A percentile compares a stretch with the other conserved stretches of the same genome.
These are phyloP conservation scores for Prietella phreatophila DNA, from an alignment of 2,113 vertebrate species.

Conservation along the genomic window DNA sequence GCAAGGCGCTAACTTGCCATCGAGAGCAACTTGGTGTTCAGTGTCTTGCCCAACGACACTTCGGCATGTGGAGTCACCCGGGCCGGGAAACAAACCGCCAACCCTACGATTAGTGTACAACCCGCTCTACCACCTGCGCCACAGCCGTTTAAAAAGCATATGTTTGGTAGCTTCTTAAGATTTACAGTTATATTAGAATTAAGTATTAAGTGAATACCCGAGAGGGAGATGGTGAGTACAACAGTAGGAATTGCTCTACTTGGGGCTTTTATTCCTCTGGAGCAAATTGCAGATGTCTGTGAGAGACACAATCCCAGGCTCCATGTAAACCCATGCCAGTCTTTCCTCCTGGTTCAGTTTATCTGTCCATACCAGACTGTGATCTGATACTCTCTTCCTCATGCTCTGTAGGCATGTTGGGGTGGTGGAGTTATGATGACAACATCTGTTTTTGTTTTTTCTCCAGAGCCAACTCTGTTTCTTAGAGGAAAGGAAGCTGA, in stretches of 20 bases:
- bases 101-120: too few species aligned
- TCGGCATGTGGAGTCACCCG: too few species aligned
- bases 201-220: neutral
- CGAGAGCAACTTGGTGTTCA: too few species aligned
- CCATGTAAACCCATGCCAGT: constrained; percentile 71
- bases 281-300: constrained; percentile 75
- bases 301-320: constrained; percentile 76
- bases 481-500: constrained; percentile 87
- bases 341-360: neutral
- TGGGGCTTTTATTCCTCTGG: constrained; percentile 81
- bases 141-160: neutral
- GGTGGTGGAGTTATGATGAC: constrained; percentile 78
- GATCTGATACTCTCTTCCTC: neutral
- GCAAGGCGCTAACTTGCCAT: too few species aligned
- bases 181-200: neutral
- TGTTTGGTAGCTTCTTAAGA: neutral
- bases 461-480: constrained; percentile 79
- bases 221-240: constrained; percentile 76
- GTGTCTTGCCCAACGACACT: too few species aligned
- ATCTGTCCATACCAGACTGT: neutral
- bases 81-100: too few species aligned
- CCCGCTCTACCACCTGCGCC: too few species aligned
- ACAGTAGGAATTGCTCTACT: constrained; percentile 82
- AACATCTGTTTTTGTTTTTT: too few species aligned
- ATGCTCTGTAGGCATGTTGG: constrained; percentile 78